A percentile compares a stretch with the other conserved stretches of the same genome.
These are phyloP conservation scores for Encarsia formosa DNA, from an alignment of 2,888 invertebrate species.

Conservation along the genomic window DNA sequence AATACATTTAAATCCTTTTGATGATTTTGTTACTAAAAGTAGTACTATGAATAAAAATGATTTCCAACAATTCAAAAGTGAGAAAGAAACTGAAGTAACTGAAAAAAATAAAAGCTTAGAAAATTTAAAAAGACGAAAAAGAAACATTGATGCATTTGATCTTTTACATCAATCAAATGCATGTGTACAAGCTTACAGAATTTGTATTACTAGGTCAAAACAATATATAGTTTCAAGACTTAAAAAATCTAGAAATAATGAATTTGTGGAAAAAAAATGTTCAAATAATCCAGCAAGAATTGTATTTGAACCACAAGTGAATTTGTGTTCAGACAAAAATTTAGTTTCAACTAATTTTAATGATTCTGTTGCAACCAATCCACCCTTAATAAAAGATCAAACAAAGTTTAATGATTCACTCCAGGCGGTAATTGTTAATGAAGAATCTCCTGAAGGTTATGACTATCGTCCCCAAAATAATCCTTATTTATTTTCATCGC, in stretches of 20 bases:
- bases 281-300: constrained; percentile 6
- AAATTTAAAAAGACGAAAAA: constrained; percentile 5
- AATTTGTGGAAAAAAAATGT: constrained; percentile 1
- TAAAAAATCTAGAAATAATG: not conserved
- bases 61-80: not conserved
- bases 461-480: constrained; percentile 8
- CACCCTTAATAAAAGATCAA: not conserved
- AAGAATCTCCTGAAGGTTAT: constrained; percentile 7
- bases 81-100: not conserved
- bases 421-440: constrained; percentile 14
- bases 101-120: not conserved
- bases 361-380: not conserved
- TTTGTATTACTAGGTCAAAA: constrained; percentile 17
- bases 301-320: not conserved
- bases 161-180: constrained; percentile 12
- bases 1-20: too few species aligned
- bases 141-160: constrained; percentile 14
- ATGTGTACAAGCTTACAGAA: constrained; percentile 14
- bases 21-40: too few species aligned
- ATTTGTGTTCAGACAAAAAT: not conserved
- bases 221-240: constrained; percentile 14
- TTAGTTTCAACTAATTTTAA: not conserved
- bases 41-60: too few species aligned
- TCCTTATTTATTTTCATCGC: not conserved
- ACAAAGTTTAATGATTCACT: constrained; percentile 4